A percentile compares a stretch with the other conserved stretches of the same genome.
These are phyloP conservation scores for Porites rus DNA, from an alignment of 92 coral and sea anemone genomes.

Conservation along the genomic window DNA sequence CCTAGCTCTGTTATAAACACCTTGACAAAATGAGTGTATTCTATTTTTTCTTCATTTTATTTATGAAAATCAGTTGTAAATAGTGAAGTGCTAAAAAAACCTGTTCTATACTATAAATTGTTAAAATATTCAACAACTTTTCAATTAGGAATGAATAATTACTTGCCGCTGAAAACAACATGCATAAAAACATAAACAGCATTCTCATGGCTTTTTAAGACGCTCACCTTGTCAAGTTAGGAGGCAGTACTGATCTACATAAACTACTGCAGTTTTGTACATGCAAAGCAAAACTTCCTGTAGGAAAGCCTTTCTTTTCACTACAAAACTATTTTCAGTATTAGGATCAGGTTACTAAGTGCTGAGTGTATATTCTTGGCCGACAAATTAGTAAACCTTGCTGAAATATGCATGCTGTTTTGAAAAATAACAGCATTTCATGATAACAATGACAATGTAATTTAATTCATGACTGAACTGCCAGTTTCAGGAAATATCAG, in stretches of 20 bases:
- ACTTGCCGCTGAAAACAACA: too few relatives aligned
- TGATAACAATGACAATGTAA: slow-evolving; percentile 5
- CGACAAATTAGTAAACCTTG: neutral
- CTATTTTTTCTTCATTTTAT: too few relatives aligned
- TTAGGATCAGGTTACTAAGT: slow-evolving; percentile 8
- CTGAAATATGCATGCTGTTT: slow-evolving; percentile 4
- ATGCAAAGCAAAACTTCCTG: neutral
- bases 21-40: too few relatives aligned
- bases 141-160: neutral
- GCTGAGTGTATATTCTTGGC: neutral
- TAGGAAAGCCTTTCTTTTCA: neutral
- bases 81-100: neutral
- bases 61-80: neutral
- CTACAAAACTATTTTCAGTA: slow-evolving; percentile 20
- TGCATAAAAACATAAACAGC: neutral
- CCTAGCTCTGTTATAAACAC: too few relatives aligned
- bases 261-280: neutral
- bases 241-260: neutral
- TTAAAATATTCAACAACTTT: neutral
- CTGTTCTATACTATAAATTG: too few relatives aligned
- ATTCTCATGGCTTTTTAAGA: neutral
- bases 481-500: slow-evolving; percentile 12
- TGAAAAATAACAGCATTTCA: slow-evolving; percentile 8
- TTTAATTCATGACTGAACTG: slow-evolving; percentile 2
- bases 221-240: neutral